Evolutionary conservation across 2,797 vertebrate species (phyloP).

Genomic region (Pseudotriccus pelzelni): DNA sequence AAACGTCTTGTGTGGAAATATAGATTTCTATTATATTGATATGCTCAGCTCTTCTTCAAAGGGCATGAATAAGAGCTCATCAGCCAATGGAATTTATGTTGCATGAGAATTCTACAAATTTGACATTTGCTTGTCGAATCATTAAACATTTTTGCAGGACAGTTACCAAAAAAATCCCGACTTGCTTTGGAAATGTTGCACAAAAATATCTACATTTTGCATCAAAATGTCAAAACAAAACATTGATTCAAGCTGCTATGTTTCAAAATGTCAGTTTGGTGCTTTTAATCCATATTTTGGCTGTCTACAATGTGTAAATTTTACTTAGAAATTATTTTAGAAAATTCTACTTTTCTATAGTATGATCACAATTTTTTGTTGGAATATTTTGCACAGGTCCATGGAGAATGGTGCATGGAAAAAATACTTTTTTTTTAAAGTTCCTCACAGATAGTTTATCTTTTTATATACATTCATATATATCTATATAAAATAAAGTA

Average conservation of each 20-base stretch:
- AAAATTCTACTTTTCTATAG: neutral
- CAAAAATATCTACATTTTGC: slow-evolving; percentile 51
- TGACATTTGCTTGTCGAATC: slow-evolving; percentile 50
- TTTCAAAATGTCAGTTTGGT: slow-evolving; percentile 41
- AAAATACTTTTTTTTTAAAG: neutral
- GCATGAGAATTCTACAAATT: slow-evolving; percentile 33
- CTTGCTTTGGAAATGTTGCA: slow-evolving; percentile 58
- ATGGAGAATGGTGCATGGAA: neutral
- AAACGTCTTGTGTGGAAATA: neutral
- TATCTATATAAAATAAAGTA: neutral
- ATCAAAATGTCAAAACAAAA: slow-evolving; percentile 68
- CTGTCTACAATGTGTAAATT: neutral
- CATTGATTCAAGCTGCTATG: slow-evolving; percentile 49
- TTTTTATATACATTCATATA: neutral
- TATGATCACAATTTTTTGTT: neutral
- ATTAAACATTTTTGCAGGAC: slow-evolving; percentile 42
- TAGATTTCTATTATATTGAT: neutral
- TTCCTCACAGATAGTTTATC: neutral
- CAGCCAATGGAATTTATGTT: slow-evolving; percentile 24
- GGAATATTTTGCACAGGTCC: neutral
- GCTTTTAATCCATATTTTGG: slow-evolving; percentile 29
- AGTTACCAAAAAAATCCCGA: slow-evolving; percentile 45
- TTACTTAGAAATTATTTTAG: neutral
- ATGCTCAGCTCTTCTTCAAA: neutral
- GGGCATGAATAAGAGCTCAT: slow-evolving; percentile 9